Evolutionary conservation across 2,888 invertebrate genomes (phyloP).

Genomic region (Poecilus cupreus): DNA sequence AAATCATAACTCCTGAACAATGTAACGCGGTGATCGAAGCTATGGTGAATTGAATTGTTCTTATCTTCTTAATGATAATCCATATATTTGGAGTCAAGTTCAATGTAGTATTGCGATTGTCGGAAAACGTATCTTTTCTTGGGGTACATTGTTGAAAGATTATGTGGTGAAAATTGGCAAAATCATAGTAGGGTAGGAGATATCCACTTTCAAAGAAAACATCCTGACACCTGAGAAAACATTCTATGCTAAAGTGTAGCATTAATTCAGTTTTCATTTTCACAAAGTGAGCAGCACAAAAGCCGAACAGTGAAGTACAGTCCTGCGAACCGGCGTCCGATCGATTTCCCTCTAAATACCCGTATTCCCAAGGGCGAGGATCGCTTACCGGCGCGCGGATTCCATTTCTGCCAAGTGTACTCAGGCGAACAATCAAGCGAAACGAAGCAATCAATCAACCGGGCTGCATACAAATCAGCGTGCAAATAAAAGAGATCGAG

Average conservation of each 20-base stretch:
- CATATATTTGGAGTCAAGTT: background rate
- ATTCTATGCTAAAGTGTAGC: conserved; percentile 17
- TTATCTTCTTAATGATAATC: too few species aligned
- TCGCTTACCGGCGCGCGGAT: background rate
- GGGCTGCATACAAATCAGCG: conserved; percentile 54
- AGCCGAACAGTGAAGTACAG: background rate
- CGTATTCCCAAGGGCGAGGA: background rate
- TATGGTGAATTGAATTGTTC: too few species aligned
- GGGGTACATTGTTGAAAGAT: conserved; percentile 24
- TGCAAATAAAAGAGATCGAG: conserved; percentile 41
- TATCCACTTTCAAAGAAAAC: conserved; percentile 26
- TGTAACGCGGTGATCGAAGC: too few species aligned
- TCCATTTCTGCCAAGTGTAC: conserved; percentile 12
- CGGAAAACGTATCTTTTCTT: background rate
- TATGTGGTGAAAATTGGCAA: conserved; percentile 26
- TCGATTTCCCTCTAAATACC: background rate
- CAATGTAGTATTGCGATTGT: background rate
- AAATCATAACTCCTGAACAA: too few species aligned
- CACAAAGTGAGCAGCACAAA: conserved; percentile 20
- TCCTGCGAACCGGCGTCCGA: background rate
- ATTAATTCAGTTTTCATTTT: conserved; percentile 39
- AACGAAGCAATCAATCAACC: conserved; percentile 53
- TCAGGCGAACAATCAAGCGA: conserved; percentile 48
- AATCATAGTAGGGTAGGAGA: background rate
- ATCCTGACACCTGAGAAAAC: conserved; percentile 18